phyloP scores from a whole-genome alignment of 2,888 invertebrate species.

The Salpingus planirostris region DNA sequence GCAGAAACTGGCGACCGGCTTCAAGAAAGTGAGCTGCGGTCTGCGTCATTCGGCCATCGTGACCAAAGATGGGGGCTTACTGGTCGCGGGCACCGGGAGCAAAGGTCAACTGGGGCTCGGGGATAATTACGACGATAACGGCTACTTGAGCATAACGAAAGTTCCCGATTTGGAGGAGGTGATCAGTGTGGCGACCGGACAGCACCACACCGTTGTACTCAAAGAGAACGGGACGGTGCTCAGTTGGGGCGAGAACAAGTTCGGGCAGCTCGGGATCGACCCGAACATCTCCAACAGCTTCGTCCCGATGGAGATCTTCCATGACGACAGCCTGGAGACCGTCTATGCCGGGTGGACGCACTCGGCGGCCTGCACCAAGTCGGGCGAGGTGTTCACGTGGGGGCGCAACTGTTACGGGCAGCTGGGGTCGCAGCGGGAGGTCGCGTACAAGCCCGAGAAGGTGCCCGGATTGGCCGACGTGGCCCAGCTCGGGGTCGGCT shows the following conservation, averaged over 20 bases:
- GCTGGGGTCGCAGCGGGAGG: conserved; percentile 47
- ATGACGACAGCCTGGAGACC: conserved; percentile 48
- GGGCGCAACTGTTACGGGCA: conserved; percentile 77
- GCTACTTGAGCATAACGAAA: conserved; percentile 42
- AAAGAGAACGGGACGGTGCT: conserved; percentile 51
- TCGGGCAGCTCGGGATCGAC: conserved; percentile 63
- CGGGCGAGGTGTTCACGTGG: conserved; percentile 61
- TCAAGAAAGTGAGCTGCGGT: conserved; percentile 56
- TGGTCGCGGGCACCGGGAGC: conserved; percentile 57
- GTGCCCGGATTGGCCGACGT: conserved; percentile 46
- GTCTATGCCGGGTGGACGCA: conserved; percentile 75
- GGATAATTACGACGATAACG: conserved; percentile 39
- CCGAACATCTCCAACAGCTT: conserved; percentile 46
- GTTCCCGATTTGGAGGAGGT: conserved; percentile 50
- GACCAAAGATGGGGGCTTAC: conserved; percentile 52
- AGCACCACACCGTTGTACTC: conserved; percentile 64
- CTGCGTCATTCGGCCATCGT: conserved; percentile 59
- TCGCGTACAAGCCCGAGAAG: conserved; percentile 42
- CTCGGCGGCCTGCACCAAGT: conserved; percentile 53
- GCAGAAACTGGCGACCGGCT: conserved; percentile 43
- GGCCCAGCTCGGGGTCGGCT: conserved; percentile 57
- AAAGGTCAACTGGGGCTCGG: conserved; percentile 61
- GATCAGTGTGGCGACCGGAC: conserved; percentile 64
- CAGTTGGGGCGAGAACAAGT: conserved; percentile 78
- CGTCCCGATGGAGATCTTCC: conserved; percentile 48